These are phyloP conservation scores for Butastur rufipennis DNA, from an alignment of 2,113 vertebrate genomes.

Conservation along the genomic window DNA sequence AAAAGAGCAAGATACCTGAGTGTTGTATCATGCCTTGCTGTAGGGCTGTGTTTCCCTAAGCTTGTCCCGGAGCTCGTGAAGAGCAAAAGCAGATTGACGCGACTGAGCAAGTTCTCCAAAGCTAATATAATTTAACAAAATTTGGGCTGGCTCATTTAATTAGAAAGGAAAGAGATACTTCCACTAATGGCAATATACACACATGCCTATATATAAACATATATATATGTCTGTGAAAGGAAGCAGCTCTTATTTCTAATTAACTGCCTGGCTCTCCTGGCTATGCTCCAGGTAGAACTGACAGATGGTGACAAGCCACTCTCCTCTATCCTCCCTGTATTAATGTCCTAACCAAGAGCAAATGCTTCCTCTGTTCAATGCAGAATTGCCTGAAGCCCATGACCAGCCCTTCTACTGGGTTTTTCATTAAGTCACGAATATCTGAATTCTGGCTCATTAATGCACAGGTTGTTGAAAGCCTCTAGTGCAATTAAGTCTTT, in stretches of 20 bases:
- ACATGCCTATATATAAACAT: neutral
- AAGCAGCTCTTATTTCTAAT: slow-evolving; percentile 39
- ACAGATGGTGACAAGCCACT: slow-evolving; percentile 36
- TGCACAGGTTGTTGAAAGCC: neutral
- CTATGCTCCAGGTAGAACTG: slow-evolving; percentile 14
- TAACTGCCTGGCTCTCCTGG: slow-evolving; percentile 38
- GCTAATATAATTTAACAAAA: neutral
- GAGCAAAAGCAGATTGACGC: neutral
- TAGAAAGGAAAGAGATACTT: neutral
- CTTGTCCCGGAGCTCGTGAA: neutral
- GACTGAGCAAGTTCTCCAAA: neutral
- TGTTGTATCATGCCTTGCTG: neutral
- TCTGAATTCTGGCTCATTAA: slow-evolving; percentile 12
- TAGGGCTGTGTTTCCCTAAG: neutral
- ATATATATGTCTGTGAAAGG: neutral
- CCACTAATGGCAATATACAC: neutral
- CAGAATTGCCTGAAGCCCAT: neutral
- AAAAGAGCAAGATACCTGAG: neutral
- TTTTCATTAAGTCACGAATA: neutral
- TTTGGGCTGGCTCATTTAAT: neutral
- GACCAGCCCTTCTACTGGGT: neutral
- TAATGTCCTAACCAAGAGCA: neutral
- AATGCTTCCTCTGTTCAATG: neutral
- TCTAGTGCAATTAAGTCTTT: neutral
- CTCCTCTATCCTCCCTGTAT: neutral